Conservation (phyloP, 30 jellyfish, hydroid and myxozoan genomes). For the Chrysaora quinquecirrha region DNA sequence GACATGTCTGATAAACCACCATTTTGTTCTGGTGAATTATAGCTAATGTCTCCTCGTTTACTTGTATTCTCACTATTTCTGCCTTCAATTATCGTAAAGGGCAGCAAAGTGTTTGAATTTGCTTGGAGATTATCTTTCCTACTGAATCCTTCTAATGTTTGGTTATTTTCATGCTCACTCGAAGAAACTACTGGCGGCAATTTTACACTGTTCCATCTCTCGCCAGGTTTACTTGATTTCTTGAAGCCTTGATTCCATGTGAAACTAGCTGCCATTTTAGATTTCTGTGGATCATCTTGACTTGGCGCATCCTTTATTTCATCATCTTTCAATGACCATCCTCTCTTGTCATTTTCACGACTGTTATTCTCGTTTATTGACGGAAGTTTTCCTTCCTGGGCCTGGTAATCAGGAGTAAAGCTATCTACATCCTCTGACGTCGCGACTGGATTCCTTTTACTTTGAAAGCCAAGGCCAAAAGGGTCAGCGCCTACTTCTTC, state of each 20-base stretch:
- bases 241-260: conserved; percentile 3
- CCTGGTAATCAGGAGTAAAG: not conserved
- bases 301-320: not conserved
- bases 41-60: not conserved
- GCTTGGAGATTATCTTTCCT: not conserved
- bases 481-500: conserved; percentile 14
- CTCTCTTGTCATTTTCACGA: not conserved
- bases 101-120: not conserved
- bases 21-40: not conserved
- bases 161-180: not conserved
- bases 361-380: not conserved
- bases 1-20: not conserved
- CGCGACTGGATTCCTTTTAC: conserved; percentile 7
- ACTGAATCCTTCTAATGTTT: not conserved
- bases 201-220: not conserved
- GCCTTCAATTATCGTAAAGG: not conserved
- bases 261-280: not conserved
- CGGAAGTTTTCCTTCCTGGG: conserved; percentile 31
- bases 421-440: not conserved
- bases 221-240: not conserved
- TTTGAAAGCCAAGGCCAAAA: conserved; percentile 24
- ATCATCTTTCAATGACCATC: not conserved
- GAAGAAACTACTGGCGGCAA: not conserved
- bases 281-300: not conserved
- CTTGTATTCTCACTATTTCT: not conserved